Conservation (phyloP, 2,797 vertebrate genomes). For the Cyclura pinguis region DNA sequence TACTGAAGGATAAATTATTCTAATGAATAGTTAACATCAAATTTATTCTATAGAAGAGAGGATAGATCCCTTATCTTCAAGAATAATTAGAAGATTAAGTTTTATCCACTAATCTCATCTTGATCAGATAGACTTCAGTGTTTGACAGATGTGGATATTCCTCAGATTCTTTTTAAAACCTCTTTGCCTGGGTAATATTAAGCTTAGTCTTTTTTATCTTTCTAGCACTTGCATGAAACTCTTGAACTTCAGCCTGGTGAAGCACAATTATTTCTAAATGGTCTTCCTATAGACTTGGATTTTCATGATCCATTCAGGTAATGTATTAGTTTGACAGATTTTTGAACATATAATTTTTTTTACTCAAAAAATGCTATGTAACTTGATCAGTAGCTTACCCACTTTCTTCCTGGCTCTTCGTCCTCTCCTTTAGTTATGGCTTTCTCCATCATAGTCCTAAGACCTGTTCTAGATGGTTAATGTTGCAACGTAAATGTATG, state of each 20-base stretch:
- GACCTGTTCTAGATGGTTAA: not conserved
- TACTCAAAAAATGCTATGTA: not conserved
- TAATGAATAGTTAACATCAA: constrained; percentile 14
- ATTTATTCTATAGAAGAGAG: not conserved
- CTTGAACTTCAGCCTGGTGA: constrained; percentile 92
- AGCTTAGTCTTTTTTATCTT: constrained; percentile 1
- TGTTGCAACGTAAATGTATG: not conserved
- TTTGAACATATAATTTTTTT: no score
- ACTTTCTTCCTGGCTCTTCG: not conserved
- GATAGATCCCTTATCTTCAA: not conserved
- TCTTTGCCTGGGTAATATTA: not conserved
- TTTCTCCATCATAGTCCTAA: no score
- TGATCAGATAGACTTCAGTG: not conserved
- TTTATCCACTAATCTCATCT: not conserved
- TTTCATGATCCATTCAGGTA: constrained; percentile 94
- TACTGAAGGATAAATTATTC: not conserved
- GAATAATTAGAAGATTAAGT: constrained; percentile 15
- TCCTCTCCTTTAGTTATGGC: no score
- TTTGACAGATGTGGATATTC: not conserved
- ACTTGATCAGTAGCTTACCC: not conserved
- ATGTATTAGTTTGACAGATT: constrained; percentile 41
- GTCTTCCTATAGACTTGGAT: constrained; percentile 90
- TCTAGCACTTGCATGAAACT: constrained; percentile 85
- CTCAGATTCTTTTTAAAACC: not conserved
- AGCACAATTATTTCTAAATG: constrained; percentile 92